These are phyloP conservation scores for Syrmaticus mikado DNA, from an alignment of 2,113 vertebrate genomes.

Conservation along the genomic window DNA sequence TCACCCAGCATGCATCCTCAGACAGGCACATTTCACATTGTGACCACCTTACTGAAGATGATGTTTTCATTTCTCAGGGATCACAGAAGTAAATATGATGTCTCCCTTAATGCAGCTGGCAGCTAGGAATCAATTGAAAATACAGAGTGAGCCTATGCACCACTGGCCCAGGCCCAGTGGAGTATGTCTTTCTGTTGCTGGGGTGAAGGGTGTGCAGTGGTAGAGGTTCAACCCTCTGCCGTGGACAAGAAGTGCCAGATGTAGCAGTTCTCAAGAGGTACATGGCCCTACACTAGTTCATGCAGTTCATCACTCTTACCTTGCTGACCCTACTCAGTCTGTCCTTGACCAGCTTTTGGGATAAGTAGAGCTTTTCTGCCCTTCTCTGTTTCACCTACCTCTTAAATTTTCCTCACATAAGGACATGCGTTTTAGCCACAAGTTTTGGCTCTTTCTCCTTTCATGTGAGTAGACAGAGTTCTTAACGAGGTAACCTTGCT, in stretches of 20 bases:
- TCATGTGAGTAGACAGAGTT: neutral
- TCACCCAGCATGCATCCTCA: neutral
- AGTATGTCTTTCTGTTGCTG: neutral
- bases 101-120: neutral
- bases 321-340: neutral
- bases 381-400: neutral
- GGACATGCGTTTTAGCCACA: fast-evolving
- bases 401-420: neutral
- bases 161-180: fast-evolving
- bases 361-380: neutral
- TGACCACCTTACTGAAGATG: neutral
- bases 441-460: neutral
- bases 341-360: neutral
- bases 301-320: no score
- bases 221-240: neutral
- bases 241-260: neutral
- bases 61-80: neutral
- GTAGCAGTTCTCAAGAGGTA: no score
- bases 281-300: no score
- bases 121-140: neutral
- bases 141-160: neutral
- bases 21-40: neutral
- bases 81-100: neutral
- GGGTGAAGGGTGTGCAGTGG: fast-evolving
- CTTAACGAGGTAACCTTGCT: neutral